Evolutionary conservation across 2,113 vertebrate species (phyloP), one percentile per base, ranked within the genome.

Genomic region (Alethe castanea): DNA sequence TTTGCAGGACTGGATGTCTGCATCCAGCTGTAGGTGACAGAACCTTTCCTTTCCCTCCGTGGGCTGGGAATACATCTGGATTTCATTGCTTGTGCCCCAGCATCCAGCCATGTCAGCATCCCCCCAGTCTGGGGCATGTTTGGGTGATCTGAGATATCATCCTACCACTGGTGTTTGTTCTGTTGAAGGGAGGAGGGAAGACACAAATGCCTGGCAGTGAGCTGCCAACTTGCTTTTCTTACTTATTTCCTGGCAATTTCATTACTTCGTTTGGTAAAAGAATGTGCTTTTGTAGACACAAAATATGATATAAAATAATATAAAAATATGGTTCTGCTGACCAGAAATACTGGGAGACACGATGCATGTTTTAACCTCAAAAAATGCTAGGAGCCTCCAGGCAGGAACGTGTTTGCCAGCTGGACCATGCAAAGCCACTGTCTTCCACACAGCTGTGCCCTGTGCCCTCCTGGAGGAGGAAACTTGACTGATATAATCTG

Each of bases 121-220:
- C 11, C 22, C 19, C 14, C 11, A 1, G 36, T 14, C 35, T 88
- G 42, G 36, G 54, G 5, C 8, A 3, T 3, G 19, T 42, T 12
- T 69, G 53, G 42, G 65, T 4, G 2, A 9, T 59, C 22, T 40
- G 14, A 50, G 24, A 1, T 25, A 23, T 3, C 0, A 0, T 44
- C n/a, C 29, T 88, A 80, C 29, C 72, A 14, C 12, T 78, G 16
- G 0, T 29, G 7, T 25, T 71, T 15, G 4, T 78, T 61, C 5
- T 61, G 10, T 42, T 67, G 74, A 31, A 67, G 29, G 35, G 53
- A 56, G 11, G 13, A 69, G 64, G 25, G 31, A 64, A 70, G 61
- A 42, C 71, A 42, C 28, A 62, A 67, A 40, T 24, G 8, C 40
- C 36, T 86, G 59, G 12, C 36, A 10, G 8, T 24, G 4, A 48